A percentile compares a stretch with the other conserved stretches of the same genome.
Evolutionary conservation across 64 coral and sea anemone species (phyloP).

Genomic region (Exaiptasia diaphana): DNA sequence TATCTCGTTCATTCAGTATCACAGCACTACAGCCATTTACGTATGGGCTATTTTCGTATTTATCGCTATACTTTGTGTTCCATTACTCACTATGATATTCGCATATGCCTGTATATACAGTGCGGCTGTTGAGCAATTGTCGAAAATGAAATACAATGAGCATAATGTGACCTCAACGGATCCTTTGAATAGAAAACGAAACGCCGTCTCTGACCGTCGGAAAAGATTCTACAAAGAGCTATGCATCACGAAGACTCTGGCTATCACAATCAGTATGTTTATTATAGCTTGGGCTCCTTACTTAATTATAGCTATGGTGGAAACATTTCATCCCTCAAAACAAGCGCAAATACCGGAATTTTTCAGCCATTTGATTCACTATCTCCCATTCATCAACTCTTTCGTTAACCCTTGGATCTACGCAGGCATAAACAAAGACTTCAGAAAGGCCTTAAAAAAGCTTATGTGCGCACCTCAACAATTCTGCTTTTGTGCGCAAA

Average conservation of each 20-base stretch:
- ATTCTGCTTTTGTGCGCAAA: background rate
- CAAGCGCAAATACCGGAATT: background rate
- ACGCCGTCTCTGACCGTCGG: slow-evolving; percentile 37
- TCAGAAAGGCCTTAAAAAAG: slow-evolving; percentile 81
- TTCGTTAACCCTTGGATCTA: slow-evolving; percentile 84
- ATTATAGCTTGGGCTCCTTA: slow-evolving; percentile 76
- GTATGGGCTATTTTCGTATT: slow-evolving; percentile 74
- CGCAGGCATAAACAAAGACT: slow-evolving; percentile 84
- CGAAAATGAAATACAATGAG: slow-evolving; percentile 48
- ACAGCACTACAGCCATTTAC: slow-evolving; percentile 13
- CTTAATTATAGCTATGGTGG: slow-evolving; percentile 65
- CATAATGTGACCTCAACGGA: background rate
- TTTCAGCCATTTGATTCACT: slow-evolving; percentile 24
- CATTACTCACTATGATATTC: slow-evolving; percentile 68
- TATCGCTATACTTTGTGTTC: slow-evolving; percentile 60
- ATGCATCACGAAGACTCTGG: slow-evolving; percentile 85
- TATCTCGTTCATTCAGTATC: slow-evolving; percentile 69
- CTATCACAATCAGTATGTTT: slow-evolving; percentile 75
- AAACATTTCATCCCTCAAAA: slow-evolving; percentile 46
- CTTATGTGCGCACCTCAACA: slow-evolving; percentile 41
- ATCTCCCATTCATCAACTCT: slow-evolving; percentile 57
- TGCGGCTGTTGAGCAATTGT: slow-evolving; percentile 69
- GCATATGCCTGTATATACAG: slow-evolving; percentile 75
- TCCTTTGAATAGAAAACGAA: slow-evolving; percentile 29
- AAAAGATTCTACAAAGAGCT: slow-evolving; percentile 92